These are phyloP conservation scores for Mizuhopecten yessoensis DNA, from an alignment of 1,140 invertebrate genomes.

Conservation along the genomic window DNA sequence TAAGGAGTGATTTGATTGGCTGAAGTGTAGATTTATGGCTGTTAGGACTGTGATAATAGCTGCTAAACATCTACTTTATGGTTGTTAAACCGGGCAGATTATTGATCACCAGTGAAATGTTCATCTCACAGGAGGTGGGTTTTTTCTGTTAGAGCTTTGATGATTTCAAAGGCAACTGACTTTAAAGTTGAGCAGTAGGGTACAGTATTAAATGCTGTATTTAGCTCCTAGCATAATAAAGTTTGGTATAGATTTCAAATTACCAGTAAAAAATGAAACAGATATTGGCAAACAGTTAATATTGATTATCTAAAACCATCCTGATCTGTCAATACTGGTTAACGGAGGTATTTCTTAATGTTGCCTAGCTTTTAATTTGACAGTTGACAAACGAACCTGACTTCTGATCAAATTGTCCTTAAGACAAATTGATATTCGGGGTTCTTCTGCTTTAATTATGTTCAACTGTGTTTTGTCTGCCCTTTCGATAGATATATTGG, in stretches of 20 bases:
- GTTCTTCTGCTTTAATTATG: neutral
- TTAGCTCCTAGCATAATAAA: neutral
- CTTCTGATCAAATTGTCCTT: neutral
- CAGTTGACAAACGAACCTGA: neutral
- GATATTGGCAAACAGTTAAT: neutral
- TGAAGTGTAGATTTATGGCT: neutral
- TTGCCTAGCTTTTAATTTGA: neutral
- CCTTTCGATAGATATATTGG: neutral
- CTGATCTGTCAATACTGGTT: neutral
- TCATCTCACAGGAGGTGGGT: neutral
- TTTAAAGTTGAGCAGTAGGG: neutral
- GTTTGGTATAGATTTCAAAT: neutral
- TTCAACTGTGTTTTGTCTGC: neutral
- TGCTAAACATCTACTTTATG: neutral
- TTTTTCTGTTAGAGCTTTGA: neutral
- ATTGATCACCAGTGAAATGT: neutral
- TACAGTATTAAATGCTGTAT: neutral
- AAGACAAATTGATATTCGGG: neutral
- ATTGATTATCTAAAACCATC: neutral
- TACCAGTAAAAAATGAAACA: neutral
- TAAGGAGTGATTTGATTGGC: neutral
- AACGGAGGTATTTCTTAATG: neutral
- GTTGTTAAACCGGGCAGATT: neutral
- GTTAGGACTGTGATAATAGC: neutral
- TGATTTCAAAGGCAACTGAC: neutral